Conservation (phyloP, 2,797 vertebrate genomes). For the Coranthus polyacanthus region DNA sequence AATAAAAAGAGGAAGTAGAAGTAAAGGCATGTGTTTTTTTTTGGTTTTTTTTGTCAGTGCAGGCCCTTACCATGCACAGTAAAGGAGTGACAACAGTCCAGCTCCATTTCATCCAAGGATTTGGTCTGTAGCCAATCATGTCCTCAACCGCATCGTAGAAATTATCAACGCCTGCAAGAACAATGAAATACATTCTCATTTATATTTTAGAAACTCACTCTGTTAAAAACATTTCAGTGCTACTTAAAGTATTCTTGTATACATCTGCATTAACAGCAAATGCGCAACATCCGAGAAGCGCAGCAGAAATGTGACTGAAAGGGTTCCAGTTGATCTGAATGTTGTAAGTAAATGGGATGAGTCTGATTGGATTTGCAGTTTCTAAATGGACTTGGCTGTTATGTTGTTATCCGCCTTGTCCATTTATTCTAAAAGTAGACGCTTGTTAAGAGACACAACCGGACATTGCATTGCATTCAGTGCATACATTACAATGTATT, state of each 20-base stretch:
- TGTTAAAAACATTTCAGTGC: neutral
- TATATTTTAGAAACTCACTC: neutral
- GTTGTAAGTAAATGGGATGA: neutral
- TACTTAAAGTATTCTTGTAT: too few relatives aligned
- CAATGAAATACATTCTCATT: neutral
- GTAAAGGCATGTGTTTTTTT: neutral
- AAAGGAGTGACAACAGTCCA: conserved; percentile 94
- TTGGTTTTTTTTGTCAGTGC: too few relatives aligned
- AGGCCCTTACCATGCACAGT: conserved; percentile 91
- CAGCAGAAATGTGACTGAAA: neutral
- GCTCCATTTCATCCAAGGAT: conserved; percentile 99
- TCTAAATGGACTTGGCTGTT: neutral
- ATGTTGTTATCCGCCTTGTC: neutral
- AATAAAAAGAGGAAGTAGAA: conserved; percentile 18
- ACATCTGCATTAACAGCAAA: too few relatives aligned
- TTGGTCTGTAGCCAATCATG: conserved; percentile 99
- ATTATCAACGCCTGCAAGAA: conserved; percentile 87
- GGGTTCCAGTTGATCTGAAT: neutral
- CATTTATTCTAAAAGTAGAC: conserved; percentile 12
- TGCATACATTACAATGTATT: neutral
- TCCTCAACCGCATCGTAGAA: conserved; percentile 98
- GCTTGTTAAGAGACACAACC: neutral
- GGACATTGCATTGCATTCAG: neutral
- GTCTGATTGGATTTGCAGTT: neutral
- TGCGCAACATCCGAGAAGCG: neutral